A percentile compares a stretch with the other conserved stretches of the same genome.
Conservation (phyloP, 2,888 invertebrate genomes). For the Diadromus collaris region DNA sequence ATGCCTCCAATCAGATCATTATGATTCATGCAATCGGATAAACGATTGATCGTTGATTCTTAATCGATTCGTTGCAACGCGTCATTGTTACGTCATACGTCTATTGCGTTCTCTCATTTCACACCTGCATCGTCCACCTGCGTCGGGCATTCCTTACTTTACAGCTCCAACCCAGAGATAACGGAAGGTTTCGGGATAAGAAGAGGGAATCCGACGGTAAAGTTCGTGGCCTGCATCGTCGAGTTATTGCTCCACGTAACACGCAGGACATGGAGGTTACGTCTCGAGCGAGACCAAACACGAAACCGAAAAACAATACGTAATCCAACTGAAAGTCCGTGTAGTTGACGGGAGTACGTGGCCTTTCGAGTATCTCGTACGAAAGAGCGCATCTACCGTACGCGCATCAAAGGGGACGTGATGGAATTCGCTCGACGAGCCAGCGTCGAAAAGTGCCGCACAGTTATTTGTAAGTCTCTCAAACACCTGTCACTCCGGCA, state of each 20-base stretch:
- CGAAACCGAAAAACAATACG: slow-evolving; percentile 12
- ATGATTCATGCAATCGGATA: neutral
- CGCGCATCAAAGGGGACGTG: slow-evolving; percentile 28
- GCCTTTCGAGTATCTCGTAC: slow-evolving; percentile 18
- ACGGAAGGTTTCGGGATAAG: slow-evolving; percentile 15
- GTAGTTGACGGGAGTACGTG: neutral
- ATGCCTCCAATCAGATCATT: neutral
- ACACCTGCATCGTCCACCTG: neutral
- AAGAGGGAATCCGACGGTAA: neutral
- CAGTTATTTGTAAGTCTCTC: slow-evolving; percentile 25
- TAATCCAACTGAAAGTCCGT: neutral
- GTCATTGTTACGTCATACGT: neutral
- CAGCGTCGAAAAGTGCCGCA: slow-evolving; percentile 26
- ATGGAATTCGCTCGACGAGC: slow-evolving; percentile 33
- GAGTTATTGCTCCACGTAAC: neutral
- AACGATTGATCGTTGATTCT: neutral
- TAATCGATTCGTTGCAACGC: neutral
- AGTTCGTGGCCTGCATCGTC: slow-evolving; percentile 3
- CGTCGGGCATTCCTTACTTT: neutral
- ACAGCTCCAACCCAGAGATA: neutral
- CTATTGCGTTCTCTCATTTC: neutral
- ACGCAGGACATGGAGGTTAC: neutral
- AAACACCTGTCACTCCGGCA: slow-evolving; percentile 8
- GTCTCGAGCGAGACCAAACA: neutral
- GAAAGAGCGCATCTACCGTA: slow-evolving; percentile 22